A percentile compares a stretch with the other conserved stretches of the same genome.
Conservation (phyloP, 2,888 invertebrate genomes). For the Schizotus pectinicornis region DNA sequence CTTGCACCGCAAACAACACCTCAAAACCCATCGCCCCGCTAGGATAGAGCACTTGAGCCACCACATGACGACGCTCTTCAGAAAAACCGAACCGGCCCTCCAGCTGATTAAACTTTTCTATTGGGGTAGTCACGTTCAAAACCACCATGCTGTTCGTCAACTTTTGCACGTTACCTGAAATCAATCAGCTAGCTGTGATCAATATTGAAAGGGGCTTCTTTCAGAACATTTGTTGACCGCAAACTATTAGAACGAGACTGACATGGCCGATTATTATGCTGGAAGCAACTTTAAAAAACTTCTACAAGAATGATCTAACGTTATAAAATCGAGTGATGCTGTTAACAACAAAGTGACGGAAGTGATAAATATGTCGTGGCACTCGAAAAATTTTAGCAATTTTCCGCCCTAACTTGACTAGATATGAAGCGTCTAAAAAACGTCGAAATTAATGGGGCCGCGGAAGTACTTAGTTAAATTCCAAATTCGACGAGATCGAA, state of each 20-base stretch:
- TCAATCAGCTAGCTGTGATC: background rate
- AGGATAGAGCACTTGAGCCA: slow-evolving; percentile 75
- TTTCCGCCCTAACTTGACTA: too few relatives aligned
- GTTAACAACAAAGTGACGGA: too few relatives aligned
- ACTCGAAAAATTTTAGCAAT: too few relatives aligned
- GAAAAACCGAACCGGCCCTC: slow-evolving; percentile 75
- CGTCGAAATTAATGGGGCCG: too few relatives aligned
- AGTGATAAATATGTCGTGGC: too few relatives aligned
- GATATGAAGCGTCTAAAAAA: too few relatives aligned
- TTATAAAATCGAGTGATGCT: too few relatives aligned
- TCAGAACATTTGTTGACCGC: too few relatives aligned
- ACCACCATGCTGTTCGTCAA: slow-evolving; percentile 77
- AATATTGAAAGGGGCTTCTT: too few relatives aligned
- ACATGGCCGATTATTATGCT: background rate
- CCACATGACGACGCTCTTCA: slow-evolving; percentile 72
- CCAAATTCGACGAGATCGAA: too few relatives aligned
- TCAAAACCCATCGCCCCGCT: slow-evolving; percentile 75
- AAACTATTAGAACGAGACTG: too few relatives aligned
- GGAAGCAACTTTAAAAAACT: background rate
- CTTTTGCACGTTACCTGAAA: slow-evolving; percentile 69
- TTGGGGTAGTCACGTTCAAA: slow-evolving; percentile 77
- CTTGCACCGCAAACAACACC: slow-evolving; percentile 66
- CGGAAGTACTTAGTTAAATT: too few relatives aligned
- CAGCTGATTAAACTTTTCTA: slow-evolving; percentile 69
- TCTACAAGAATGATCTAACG: background rate